phyloP scores from a whole-genome alignment of 2,797 vertebrate species.

The Chaetodon trifasciatus region DNA sequence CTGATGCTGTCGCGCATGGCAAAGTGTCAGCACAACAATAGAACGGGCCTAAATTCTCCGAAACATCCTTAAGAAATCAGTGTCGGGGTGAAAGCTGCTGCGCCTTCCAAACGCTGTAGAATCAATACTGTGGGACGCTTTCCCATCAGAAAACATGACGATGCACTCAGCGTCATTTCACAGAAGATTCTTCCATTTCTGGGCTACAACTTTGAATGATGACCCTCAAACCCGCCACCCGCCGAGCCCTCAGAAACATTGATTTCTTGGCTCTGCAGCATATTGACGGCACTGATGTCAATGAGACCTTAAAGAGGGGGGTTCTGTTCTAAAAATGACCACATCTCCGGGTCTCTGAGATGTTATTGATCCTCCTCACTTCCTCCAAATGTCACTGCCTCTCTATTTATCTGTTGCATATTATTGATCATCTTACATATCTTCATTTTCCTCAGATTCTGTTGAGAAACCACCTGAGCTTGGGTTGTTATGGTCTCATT shows the following conservation, averaged over 20 bases:
- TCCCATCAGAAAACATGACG: background rate
- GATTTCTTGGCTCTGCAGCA: constrained; percentile 41
- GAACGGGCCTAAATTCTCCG: background rate
- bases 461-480: background rate
- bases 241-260: background rate
- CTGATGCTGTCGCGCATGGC: constrained; percentile 57
- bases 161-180: background rate
- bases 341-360: constrained; percentile 15
- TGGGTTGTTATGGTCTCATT: background rate
- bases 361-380: constrained; percentile 42
- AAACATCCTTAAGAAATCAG: background rate
- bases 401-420: constrained; percentile 30
- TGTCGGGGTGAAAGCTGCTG: background rate
- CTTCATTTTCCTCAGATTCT: constrained; percentile 16
- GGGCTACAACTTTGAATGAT: constrained; percentile 4
- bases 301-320: background rate
- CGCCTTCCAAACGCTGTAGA: background rate
- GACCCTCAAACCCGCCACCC: background rate
- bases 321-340: constrained; percentile 14
- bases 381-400: constrained; percentile 50
- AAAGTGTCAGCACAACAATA: constrained; percentile 42
- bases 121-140: background rate
- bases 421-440: constrained; percentile 1
- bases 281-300: constrained; percentile 39
- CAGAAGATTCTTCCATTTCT: background rate